Percentiles rank a stretch among this genome's conserved stretches.
Conservation (phyloP, 2,113 vertebrate species). For the Athene cunicularia region DNA sequence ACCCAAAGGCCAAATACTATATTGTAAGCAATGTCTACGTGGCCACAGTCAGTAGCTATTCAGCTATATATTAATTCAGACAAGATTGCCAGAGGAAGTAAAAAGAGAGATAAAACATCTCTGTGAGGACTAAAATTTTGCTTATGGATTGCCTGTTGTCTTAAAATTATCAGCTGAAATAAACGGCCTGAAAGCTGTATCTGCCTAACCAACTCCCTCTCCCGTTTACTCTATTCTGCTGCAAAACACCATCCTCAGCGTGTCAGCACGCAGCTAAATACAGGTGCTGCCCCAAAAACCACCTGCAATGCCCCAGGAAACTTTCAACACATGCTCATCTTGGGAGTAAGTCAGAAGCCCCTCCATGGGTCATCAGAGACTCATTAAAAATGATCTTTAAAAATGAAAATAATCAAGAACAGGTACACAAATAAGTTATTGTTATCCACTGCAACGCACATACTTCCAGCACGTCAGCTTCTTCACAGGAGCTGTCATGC, state of each 20-base stretch:
- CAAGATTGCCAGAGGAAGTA: not conserved
- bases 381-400: not conserved
- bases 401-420: not conserved
- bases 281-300: not conserved
- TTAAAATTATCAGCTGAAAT: conserved; percentile 57
- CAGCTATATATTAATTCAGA: not conserved
- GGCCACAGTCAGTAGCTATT: not conserved
- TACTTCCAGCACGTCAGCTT: not conserved
- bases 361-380: not conserved
- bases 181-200: conserved; percentile 34
- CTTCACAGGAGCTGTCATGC: not conserved
- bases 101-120: conserved; percentile 4
- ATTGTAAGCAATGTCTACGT: not conserved
- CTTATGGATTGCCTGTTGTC: not conserved
- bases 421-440: not conserved
- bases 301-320: not conserved
- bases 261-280: not conserved
- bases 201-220: conserved; percentile 48
- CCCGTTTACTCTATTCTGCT: not conserved
- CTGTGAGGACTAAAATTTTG: not conserved
- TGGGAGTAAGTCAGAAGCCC: not conserved
- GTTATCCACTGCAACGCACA: not conserved
- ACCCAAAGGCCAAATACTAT: not conserved
- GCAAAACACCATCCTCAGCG: not conserved
- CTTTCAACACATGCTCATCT: not conserved